Evolutionary conservation across 2,797 vertebrate species (phyloP).

Genomic region (Uromys caudimaculatus): DNA sequence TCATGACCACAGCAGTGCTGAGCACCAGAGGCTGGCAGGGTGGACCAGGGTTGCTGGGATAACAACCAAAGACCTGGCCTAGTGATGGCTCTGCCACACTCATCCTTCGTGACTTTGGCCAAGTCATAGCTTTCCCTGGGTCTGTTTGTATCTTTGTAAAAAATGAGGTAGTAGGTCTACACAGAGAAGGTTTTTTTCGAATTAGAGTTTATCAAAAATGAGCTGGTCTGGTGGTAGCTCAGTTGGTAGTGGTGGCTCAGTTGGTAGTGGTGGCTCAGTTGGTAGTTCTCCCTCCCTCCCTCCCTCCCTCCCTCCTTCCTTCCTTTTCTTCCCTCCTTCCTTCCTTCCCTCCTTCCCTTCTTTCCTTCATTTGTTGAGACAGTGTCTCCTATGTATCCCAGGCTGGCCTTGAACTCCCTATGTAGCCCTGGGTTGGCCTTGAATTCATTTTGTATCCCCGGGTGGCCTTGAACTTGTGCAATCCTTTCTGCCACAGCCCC

Average conservation of each 20-base stretch:
- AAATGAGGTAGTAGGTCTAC: neutral
- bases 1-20: neutral
- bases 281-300: neutral
- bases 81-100: neutral
- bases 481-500: neutral
- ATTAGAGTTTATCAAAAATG: constrained; percentile 14
- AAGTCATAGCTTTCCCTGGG: neutral
- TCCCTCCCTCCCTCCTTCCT: accelerated
- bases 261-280: neutral
- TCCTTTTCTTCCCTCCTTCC: neutral
- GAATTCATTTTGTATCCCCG: neutral
- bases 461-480: neutral
- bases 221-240: neutral
- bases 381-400: neutral
- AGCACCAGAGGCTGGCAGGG: neutral
- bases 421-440: neutral
- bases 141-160: constrained; percentile 25
- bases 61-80: neutral
- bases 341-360: neutral
- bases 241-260: too few relatives aligned
- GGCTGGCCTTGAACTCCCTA: neutral
- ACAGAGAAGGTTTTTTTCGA: neutral
- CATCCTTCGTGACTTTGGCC: neutral
- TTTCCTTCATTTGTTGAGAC: neutral
- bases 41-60: neutral